Conservation (phyloP, 1,140 invertebrate genomes). For the Lethrus apterus region DNA sequence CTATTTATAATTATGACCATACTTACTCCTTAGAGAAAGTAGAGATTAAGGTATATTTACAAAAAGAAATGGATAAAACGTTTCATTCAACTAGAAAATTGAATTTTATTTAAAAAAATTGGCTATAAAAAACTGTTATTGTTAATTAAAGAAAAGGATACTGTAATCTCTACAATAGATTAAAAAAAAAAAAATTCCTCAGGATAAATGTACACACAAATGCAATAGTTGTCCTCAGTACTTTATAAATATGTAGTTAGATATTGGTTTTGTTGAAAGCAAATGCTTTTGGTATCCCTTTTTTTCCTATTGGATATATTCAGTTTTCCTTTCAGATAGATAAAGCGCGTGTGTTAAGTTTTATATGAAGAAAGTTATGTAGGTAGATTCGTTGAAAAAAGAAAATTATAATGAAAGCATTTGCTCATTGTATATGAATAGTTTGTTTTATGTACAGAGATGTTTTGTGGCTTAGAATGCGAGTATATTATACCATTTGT, state of each 20-base stretch:
- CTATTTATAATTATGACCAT: slow-evolving; percentile 5
- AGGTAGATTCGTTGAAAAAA: slow-evolving; percentile 5
- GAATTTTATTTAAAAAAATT: slow-evolving; percentile 3
- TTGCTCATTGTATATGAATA: slow-evolving; percentile 23
- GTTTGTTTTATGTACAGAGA: slow-evolving; percentile 33
- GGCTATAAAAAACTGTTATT: slow-evolving; percentile 5
- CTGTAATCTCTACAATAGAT: slow-evolving; percentile 34
- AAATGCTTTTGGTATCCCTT: slow-evolving; percentile 25
- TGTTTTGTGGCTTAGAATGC: slow-evolving; percentile 34
- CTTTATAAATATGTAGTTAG: slow-evolving; percentile 26
- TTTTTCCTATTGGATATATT: slow-evolving; percentile 13
- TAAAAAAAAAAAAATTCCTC: slow-evolving; percentile 32
- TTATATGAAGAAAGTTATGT: slow-evolving; percentile 11
- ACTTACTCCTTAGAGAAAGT: slow-evolving; percentile 22
- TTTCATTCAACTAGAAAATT: slow-evolving; percentile 9
- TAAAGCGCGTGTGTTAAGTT: slow-evolving; percentile 10
- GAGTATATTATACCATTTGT: slow-evolving; percentile 35
- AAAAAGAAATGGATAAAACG: slow-evolving; percentile 15
- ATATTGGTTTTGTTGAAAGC: slow-evolving; percentile 25
- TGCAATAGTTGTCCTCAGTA: slow-evolving; percentile 37
- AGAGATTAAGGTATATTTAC: slow-evolving; percentile 30
- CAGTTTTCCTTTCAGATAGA: no score
- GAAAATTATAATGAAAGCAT: slow-evolving; percentile 20
- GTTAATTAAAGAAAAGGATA: slow-evolving; percentile 14
- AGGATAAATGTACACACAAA: slow-evolving; percentile 40